Percentiles rank a stretch among this genome's conserved stretches.
Conservation (phyloP, 2,797 vertebrate genomes). For the Pangasius krempfi region DNA sequence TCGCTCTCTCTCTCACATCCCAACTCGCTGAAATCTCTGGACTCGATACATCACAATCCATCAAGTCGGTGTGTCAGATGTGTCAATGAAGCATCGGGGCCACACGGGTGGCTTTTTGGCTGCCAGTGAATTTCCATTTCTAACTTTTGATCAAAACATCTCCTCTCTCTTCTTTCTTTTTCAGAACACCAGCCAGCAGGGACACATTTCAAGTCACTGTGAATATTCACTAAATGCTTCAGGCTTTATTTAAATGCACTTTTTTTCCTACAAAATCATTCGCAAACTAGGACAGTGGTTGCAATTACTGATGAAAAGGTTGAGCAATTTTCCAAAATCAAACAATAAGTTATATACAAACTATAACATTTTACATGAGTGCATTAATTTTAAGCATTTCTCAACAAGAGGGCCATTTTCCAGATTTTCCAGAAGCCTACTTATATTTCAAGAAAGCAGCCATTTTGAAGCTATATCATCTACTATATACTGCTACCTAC, state of each 20-base stretch:
- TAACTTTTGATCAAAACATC: conserved; percentile 20
- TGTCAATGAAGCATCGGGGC: conserved; percentile 17
- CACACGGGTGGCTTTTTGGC: conserved; percentile 7
- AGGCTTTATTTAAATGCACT: background rate
- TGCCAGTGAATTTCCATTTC: conserved; percentile 2
- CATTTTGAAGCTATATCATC: background rate
- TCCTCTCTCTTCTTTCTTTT: background rate
- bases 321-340: background rate
- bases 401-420: background rate
- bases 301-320: background rate
- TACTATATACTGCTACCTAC: background rate
- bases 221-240: background rate
- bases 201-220: background rate
- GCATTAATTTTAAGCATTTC: background rate
- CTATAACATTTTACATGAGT: background rate
- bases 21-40: background rate
- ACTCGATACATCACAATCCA: conserved; percentile 31
- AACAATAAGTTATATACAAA: background rate
- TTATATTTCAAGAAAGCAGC: background rate
- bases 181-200: background rate
- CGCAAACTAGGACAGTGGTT: background rate
- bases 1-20: background rate
- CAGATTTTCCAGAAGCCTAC: background rate
- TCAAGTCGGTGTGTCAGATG: background rate
- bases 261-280: background rate